phyloP scores from a whole-genome alignment of 2,888 invertebrate species.

The Cabera pusaria region DNA sequence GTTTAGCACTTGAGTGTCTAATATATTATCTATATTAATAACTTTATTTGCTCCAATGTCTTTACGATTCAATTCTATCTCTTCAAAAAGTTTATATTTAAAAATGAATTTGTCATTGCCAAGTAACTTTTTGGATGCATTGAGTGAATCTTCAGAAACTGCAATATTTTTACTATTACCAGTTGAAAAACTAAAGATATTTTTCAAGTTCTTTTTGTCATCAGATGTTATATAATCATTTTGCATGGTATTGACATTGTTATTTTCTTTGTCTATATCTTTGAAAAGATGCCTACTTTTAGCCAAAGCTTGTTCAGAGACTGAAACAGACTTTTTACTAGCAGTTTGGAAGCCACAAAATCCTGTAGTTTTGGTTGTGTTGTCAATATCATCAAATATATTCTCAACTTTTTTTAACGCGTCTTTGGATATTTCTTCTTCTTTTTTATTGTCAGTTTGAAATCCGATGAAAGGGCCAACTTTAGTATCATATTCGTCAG shows the following conservation, averaged over 20 bases:
- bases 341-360: conserved; percentile 57
- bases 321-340: conserved; percentile 54
- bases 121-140: conserved; percentile 39
- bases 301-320: conserved; percentile 49
- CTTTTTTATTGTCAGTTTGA: conserved; percentile 18
- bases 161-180: conserved; percentile 31
- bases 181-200: too few relatives aligned
- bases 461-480: conserved; percentile 34
- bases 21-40: conserved; percentile 27
- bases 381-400: conserved; percentile 11
- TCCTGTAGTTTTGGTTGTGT: neutral
- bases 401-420: conserved; percentile 17
- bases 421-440: conserved; percentile 13
- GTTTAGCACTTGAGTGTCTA: conserved; percentile 63
- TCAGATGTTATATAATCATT: too few relatives aligned
- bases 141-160: conserved; percentile 33
- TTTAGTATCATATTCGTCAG: neutral
- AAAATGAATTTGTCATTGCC: too few relatives aligned
- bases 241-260: neutral
- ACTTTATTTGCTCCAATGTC: conserved; percentile 4
- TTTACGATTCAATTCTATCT: too few relatives aligned
- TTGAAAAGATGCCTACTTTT: conserved; percentile 45
- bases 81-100: too few relatives aligned
- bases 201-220: too few relatives aligned
- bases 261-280: conserved; percentile 12